phyloP scores from a whole-genome alignment of 1,140 invertebrate species.

The Zaprionus lachaisei region DNA sequence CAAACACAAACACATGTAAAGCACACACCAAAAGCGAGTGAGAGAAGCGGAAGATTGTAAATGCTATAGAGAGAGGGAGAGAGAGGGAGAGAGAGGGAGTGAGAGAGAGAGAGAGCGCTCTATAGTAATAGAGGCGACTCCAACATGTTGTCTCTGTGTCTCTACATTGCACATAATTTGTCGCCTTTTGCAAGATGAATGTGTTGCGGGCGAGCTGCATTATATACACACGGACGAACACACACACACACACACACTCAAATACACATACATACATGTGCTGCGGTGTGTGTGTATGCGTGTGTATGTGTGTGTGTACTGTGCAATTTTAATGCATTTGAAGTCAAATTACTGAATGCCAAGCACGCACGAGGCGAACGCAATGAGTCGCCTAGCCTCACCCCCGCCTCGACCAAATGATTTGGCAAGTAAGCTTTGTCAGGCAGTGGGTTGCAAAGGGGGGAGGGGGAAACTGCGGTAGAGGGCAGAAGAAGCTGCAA shows the following conservation, averaged over 20 bases:
- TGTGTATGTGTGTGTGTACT: slow-evolving; percentile 39
- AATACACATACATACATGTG: background rate
- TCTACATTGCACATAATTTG: slow-evolving; percentile 81
- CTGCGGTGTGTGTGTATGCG: slow-evolving; percentile 4
- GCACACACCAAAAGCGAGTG: slow-evolving; percentile 48
- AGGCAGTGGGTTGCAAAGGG: too few relatives aligned
- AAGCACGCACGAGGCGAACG: slow-evolving; percentile 63
- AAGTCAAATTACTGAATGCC: slow-evolving; percentile 79
- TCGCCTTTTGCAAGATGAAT: slow-evolving; percentile 82
- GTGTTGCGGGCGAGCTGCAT: slow-evolving; percentile 71
- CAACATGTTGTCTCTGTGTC: slow-evolving; percentile 67
- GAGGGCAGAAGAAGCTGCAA: slow-evolving; percentile 40
- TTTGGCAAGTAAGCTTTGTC: slow-evolving; percentile 54
- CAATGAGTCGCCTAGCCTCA: slow-evolving; percentile 41
- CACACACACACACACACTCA: slow-evolving; percentile 21
- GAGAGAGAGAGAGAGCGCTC: background rate
- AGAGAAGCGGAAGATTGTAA: background rate
- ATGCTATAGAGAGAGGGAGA: background rate
- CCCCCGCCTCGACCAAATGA: slow-evolving; percentile 49
- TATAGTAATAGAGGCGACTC: slow-evolving; percentile 20
- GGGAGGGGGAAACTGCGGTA: background rate
- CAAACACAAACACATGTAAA: slow-evolving; percentile 70
- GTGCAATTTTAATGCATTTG: slow-evolving; percentile 77
- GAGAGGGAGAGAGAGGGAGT: background rate
- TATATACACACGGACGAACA: slow-evolving; percentile 49